Percentiles rank a stretch among this genome's conserved stretches.
These are phyloP conservation scores for Pangasius larnaudii DNA, from an alignment of 2,797 vertebrate genomes.

Conservation along the genomic window DNA sequence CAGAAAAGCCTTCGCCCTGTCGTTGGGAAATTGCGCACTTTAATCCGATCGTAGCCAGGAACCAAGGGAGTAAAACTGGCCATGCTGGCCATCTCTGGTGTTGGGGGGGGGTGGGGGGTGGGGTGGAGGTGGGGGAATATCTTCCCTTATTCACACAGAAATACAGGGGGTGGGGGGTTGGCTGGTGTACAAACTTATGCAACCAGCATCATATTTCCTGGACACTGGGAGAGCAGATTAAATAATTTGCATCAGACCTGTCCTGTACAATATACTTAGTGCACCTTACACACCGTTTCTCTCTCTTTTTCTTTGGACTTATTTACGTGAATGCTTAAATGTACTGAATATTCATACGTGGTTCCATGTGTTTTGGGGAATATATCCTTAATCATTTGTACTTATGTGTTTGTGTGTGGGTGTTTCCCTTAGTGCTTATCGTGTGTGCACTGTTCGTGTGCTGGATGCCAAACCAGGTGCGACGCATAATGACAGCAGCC, in stretches of 20 bases:
- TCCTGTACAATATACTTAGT: not conserved
- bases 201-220: not conserved
- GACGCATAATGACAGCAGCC: slow-evolving; percentile 87
- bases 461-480: slow-evolving; percentile 93
- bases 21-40: not conserved
- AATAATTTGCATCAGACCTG: not conserved
- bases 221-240: not conserved
- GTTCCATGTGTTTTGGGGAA: not conserved
- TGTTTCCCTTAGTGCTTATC: slow-evolving; percentile 82
- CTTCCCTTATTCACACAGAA: too few species aligned
- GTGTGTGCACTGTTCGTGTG: slow-evolving; percentile 85
- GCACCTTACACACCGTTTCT: not conserved
- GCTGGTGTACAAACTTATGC: not conserved
- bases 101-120: too few species aligned
- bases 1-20: not conserved
- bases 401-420: not conserved
- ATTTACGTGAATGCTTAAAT: not conserved
- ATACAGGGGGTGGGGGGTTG: too few species aligned
- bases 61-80: not conserved
- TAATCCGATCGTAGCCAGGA: not conserved
- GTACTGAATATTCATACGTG: slow-evolving; percentile 7
- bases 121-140: too few species aligned
- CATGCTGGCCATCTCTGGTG: not conserved
- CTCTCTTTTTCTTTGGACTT: not conserved
- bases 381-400: not conserved